phyloP scores from a whole-genome alignment of 2,888 invertebrate genomes.

The Cinara cedri region DNA sequence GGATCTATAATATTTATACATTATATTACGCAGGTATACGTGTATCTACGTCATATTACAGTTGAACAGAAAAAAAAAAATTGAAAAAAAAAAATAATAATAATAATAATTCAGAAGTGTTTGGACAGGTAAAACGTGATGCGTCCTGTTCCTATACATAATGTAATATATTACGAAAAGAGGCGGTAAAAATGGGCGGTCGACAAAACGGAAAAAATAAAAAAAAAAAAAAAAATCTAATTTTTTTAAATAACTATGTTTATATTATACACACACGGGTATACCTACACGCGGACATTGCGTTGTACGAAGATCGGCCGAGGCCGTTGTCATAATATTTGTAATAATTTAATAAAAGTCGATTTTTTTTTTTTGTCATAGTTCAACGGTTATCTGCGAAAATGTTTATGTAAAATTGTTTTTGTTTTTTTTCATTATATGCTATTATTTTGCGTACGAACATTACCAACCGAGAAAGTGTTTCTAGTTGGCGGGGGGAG shows the following conservation, averaged over 20 bases:
- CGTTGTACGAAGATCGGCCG: not conserved
- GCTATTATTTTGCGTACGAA: too few relatives aligned
- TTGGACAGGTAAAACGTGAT: constrained; percentile 15
- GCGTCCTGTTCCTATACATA: not conserved
- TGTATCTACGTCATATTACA: too few relatives aligned
- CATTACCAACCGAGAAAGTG: too few relatives aligned
- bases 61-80: not conserved
- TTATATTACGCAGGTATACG: too few relatives aligned
- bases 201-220: not conserved
- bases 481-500: too few relatives aligned
- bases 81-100: too few relatives aligned
- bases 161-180: not conserved
- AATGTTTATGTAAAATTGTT: too few relatives aligned
- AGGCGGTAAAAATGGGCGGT: constrained; percentile 29
- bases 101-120: not conserved
- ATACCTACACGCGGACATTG: not conserved
- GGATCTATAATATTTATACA: not conserved
- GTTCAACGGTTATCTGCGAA: too few relatives aligned
- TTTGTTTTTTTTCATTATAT: too few relatives aligned
- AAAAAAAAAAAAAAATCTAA: not conserved
- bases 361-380: too few relatives aligned
- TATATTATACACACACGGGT: not conserved
- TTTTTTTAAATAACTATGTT: not conserved
- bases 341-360: too few relatives aligned
- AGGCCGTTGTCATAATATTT: too few relatives aligned